A percentile compares a stretch with the other conserved stretches of the same genome.
Evolutionary conservation across 2,113 vertebrate genomes (phyloP).

Genomic region (Pteropus alecto): DNA sequence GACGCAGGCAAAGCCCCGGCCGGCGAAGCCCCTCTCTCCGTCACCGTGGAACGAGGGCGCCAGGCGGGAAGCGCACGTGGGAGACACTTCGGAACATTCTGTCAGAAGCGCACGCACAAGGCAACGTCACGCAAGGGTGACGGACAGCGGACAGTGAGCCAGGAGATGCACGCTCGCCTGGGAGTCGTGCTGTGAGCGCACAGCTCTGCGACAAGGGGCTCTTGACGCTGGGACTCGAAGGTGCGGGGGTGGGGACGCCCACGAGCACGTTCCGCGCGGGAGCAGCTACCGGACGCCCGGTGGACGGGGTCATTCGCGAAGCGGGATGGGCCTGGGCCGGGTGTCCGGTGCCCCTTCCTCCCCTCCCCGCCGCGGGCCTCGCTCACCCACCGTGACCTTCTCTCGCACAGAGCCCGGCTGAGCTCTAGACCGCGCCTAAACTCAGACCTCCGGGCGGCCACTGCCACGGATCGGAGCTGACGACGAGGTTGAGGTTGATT

Average conservation of each 20-base stretch:
- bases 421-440: neutral
- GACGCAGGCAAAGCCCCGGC: too few relatives aligned
- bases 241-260: neutral
- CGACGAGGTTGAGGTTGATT: neutral
- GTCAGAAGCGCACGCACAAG: too few relatives aligned
- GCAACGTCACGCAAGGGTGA: neutral
- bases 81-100: too few relatives aligned
- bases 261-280: accelerated
- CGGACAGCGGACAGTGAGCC: neutral
- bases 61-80: too few relatives aligned
- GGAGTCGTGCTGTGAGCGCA: too few relatives aligned
- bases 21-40: too few relatives aligned
- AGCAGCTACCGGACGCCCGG: accelerated
- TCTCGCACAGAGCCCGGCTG: accelerated
- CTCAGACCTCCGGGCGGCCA: neutral
- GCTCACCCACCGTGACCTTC: neutral
- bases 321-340: accelerated
- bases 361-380: accelerated
- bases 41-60: too few relatives aligned
- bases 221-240: neutral
- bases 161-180: too few relatives aligned
- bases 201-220: too few relatives aligned
- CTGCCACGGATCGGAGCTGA: neutral
- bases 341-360: accelerated
- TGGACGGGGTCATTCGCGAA: accelerated